These are phyloP conservation scores for Ryuthela nishihirai DNA, from an alignment of 2,888 invertebrate species.

Conservation along the genomic window DNA sequence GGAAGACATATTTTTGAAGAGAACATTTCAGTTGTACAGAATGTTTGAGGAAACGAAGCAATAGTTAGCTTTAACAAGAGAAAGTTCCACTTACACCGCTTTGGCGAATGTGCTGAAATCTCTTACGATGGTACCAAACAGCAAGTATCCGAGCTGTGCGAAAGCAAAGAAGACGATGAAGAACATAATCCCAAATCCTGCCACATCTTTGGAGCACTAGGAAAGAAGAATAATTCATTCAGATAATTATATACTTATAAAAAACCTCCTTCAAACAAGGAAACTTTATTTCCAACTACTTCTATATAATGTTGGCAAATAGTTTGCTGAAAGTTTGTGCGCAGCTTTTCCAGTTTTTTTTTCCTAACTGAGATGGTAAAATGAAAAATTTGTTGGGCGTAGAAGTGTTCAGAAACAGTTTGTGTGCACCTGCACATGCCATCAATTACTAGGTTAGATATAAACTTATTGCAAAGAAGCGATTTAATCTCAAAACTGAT, in stretches of 20 bases:
- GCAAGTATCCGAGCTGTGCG: constrained; percentile 66
- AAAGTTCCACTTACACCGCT: constrained; percentile 54
- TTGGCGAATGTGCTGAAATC: constrained; percentile 62
- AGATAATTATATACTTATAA: neutral
- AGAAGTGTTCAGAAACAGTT: too few species aligned
- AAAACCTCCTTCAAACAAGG: neutral
- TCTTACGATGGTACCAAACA: constrained; percentile 68
- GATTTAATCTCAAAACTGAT: too few species aligned
- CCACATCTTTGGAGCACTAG: constrained; percentile 64
- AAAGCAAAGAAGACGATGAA: constrained; percentile 72
- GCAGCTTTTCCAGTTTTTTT: neutral
- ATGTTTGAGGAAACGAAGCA: too few species aligned
- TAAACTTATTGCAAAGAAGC: too few species aligned
- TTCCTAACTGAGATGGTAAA: too few species aligned
- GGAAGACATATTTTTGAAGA: too few species aligned
- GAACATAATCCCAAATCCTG: constrained; percentile 71
- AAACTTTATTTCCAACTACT: neutral
- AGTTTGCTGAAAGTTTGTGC: constrained; percentile 14
- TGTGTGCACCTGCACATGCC: too few species aligned
- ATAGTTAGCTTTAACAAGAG: too few species aligned
- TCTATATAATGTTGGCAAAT: neutral
- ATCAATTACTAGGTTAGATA: too few species aligned
- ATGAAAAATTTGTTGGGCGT: too few species aligned
- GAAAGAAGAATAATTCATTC: constrained; percentile 30
- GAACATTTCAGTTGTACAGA: too few species aligned